A percentile compares a stretch with the other conserved stretches of the same genome.
These are phyloP conservation scores for Cabera pusaria DNA, from an alignment of 2,888 invertebrate genomes.

Conservation along the genomic window DNA sequence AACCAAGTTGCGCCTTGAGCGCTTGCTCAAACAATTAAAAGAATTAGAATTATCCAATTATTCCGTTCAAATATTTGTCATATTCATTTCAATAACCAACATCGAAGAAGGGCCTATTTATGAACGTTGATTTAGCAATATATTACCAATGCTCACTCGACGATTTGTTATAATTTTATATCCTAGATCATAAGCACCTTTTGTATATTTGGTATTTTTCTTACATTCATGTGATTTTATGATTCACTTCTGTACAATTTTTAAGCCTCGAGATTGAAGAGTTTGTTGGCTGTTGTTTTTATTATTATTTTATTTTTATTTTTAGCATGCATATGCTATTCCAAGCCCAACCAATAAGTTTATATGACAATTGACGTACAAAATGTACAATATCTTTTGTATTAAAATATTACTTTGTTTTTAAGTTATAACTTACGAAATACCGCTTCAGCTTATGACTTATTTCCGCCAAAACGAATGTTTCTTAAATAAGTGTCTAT, in stretches of 20 bases:
- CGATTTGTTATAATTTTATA: constrained; percentile 25
- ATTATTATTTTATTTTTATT: no score
- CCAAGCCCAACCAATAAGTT: constrained; percentile 5
- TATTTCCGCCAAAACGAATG: constrained; percentile 29
- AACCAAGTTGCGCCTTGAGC: no score
- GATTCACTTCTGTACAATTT: no score
- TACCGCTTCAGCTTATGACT: constrained; percentile 41
- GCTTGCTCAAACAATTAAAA: no score
- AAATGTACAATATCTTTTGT: constrained; percentile 34
- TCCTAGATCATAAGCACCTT: constrained; percentile 38
- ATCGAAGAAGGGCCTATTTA: constrained; percentile 7
- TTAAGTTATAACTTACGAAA: constrained; percentile 35
- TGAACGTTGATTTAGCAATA: no score
- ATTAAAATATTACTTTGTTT: constrained; percentile 41
- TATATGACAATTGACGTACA: constrained; percentile 28
- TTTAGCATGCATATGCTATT: constrained; percentile 3
- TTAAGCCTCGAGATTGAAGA: no score
- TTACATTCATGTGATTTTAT: constrained; percentile 6
- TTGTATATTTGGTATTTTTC: constrained; percentile 45
- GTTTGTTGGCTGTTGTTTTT: no score
- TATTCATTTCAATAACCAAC: constrained; percentile 12
- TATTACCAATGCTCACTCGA: no score
- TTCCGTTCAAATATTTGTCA: no score
- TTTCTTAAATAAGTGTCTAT: constrained; percentile 29
- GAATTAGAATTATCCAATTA: no score